Conservation (phyloP, 2,113 vertebrate genomes). For the Terrapene triunguis region DNA sequence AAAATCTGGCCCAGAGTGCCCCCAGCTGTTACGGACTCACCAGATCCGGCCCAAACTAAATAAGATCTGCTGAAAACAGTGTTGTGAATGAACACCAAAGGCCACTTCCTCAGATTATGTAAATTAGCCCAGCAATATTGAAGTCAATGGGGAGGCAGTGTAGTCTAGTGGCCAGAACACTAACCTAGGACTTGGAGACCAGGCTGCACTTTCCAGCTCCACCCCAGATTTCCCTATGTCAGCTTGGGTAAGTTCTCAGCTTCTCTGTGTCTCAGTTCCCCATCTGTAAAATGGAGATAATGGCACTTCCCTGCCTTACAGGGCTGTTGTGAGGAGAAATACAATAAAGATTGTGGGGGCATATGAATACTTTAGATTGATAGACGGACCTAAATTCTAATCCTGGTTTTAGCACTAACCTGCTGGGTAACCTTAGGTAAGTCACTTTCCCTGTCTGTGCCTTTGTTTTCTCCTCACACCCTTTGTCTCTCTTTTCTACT, state of each 20-base stretch:
- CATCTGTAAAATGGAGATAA: not conserved
- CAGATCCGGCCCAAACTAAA: not conserved
- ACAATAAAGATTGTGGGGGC: not conserved
- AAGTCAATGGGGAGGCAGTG: not conserved
- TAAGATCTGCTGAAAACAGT: not conserved
- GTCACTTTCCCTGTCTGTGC: too few relatives aligned
- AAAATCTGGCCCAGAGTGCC: not conserved
- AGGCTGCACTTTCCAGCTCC: not conserved
- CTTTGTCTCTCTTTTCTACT: too few relatives aligned
- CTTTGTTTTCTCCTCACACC: too few relatives aligned
- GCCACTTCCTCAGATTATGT: not conserved
- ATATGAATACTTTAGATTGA: too few relatives aligned
- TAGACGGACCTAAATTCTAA: too few relatives aligned
- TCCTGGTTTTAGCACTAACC: too few relatives aligned
- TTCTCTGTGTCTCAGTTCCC: not conserved
- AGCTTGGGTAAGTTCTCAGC: not conserved
- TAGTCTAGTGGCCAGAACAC: not conserved
- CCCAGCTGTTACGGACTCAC: not conserved
- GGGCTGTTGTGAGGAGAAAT: not conserved
- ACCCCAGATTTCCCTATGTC: constrained; percentile 11
- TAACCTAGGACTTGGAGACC: not conserved
- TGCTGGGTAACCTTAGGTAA: too few relatives aligned
- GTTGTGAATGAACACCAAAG: not conserved
- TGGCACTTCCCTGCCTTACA: not conserved
- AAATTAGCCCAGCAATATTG: not conserved